phyloP scores from a whole-genome alignment of 2,888 invertebrate genomes.

The Platycnemis pennipes region DNA sequence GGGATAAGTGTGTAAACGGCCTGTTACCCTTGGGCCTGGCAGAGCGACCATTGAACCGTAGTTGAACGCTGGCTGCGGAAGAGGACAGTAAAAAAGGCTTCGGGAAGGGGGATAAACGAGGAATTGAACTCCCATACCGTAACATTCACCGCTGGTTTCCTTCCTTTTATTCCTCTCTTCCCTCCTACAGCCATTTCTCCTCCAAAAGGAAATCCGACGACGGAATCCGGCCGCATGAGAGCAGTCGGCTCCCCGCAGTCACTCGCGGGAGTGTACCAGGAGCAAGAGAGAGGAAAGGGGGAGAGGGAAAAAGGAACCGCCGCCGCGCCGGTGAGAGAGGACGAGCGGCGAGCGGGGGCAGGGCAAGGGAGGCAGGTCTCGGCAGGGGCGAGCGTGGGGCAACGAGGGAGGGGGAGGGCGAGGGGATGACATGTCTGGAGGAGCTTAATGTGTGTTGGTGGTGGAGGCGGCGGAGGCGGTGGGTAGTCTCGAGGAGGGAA shows the following conservation, averaged over 20 bases:
- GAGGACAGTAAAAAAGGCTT: not conserved
- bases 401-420: not conserved
- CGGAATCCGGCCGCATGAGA: not conserved
- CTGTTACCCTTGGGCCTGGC: not conserved
- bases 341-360: not conserved
- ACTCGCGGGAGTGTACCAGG: slow-evolving; percentile 13
- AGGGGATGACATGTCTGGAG: slow-evolving; percentile 45
- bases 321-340: not conserved
- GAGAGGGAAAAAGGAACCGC: no score
- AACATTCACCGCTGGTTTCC: not conserved
- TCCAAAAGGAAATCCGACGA: not conserved
- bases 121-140: not conserved
- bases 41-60: not conserved
- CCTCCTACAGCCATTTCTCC: not conserved
- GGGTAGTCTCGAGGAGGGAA: not conserved
- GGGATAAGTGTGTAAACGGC: not conserved
- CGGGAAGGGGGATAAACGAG: not conserved
- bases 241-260: slow-evolving; percentile 46
- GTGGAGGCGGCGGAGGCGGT: slow-evolving; percentile 30
- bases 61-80: not conserved
- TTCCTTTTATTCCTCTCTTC: not conserved
- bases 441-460: not conserved
- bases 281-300: not conserved
- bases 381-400: slow-evolving; percentile 69
- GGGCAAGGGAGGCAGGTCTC: not conserved